Evolutionary conservation across 1,140 invertebrate species (phyloP).

Genomic region (Dysdera silvatica): DNA sequence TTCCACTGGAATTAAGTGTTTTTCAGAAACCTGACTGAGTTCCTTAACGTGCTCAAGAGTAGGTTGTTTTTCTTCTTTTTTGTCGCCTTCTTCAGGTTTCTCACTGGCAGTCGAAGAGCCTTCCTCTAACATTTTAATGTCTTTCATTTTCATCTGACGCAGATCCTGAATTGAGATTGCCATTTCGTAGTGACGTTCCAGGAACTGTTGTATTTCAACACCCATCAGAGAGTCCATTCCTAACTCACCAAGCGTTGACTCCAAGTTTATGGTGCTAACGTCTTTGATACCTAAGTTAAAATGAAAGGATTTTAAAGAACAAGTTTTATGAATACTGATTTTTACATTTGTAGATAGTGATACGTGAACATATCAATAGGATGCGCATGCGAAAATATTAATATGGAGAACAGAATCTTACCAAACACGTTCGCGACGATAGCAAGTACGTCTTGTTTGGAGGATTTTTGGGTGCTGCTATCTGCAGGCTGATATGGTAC

Average conservation of each 20-base stretch:
- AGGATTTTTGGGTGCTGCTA: neutral
- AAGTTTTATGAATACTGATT: too few species aligned
- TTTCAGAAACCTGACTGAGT: neutral
- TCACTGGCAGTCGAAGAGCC: neutral
- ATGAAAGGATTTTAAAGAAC: too few species aligned
- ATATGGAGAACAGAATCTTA: too few species aligned
- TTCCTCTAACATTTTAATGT: conserved; percentile 58
- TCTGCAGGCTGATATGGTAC: conserved; percentile 49
- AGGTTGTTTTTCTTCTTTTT: conserved; percentile 31
- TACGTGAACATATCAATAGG: too few species aligned
- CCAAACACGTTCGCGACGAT: conserved; percentile 25
- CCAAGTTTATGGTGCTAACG: conserved; percentile 59
- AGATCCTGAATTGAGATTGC: conserved; percentile 84
- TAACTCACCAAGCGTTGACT: conserved; percentile 73
- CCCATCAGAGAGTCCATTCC: conserved; percentile 98
- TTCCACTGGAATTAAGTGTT: conserved; percentile 42
- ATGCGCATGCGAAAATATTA: too few species aligned
- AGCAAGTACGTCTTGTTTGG: conserved; percentile 15
- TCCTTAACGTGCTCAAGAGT: neutral
- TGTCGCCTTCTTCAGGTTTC: conserved; percentile 33
- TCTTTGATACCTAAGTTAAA: conserved; percentile 88
- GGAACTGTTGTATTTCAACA: conserved; percentile 92
- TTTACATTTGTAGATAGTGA: too few species aligned
- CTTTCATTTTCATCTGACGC: conserved; percentile 64
- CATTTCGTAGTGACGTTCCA: conserved; percentile 86